A percentile compares a stretch with the other conserved stretches of the same genome.
Evolutionary conservation across 2,888 invertebrate species (phyloP).

Genomic region (Cryptus armator): DNA sequence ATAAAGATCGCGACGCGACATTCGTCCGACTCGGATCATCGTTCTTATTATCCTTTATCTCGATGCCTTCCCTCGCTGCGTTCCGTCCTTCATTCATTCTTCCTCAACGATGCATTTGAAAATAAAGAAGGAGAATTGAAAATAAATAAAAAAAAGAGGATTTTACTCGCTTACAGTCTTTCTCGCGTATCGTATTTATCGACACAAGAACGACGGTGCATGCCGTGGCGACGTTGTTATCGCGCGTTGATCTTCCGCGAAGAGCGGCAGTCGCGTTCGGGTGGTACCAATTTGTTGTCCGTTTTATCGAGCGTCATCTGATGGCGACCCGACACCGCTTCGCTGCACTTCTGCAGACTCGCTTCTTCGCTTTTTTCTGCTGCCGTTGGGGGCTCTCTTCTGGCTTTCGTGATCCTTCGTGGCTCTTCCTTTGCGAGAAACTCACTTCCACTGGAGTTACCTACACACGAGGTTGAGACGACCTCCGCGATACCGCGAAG

Average conservation of each 20-base stretch:
- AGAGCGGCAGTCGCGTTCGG: conserved; percentile 82
- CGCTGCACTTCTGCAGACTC: conserved; percentile 48
- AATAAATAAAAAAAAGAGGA: conserved; percentile 39
- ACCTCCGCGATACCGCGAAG: conserved; percentile 79
- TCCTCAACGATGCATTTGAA: conserved; percentile 1
- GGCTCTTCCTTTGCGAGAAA: not conserved
- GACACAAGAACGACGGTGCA: conserved; percentile 75
- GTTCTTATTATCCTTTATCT: conserved; percentile 19
- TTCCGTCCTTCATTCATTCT: conserved; percentile 12
- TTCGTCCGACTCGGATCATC: conserved; percentile 46
- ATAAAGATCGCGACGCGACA: conserved; percentile 63
- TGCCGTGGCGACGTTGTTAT: conserved; percentile 72
- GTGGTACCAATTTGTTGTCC: conserved; percentile 85
- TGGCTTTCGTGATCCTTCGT: not conserved
- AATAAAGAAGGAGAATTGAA: conserved; percentile 28
- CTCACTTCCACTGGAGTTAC: conserved; percentile 28
- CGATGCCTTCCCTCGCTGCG: not conserved
- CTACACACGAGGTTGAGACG: conserved; percentile 65
- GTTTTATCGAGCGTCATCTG: conserved; percentile 84
- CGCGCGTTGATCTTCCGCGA: conserved; percentile 79
- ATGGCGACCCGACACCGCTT: conserved; percentile 83
- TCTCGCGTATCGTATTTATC: conserved; percentile 81
- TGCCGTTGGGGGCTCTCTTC: not conserved
- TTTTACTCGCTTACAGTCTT: conserved; percentile 38
- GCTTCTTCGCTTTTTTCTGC: conserved; percentile 23